Base-by-base conservation (phyloP, 2,888 invertebrate species). In the Epinotia demarniana region DNA sequence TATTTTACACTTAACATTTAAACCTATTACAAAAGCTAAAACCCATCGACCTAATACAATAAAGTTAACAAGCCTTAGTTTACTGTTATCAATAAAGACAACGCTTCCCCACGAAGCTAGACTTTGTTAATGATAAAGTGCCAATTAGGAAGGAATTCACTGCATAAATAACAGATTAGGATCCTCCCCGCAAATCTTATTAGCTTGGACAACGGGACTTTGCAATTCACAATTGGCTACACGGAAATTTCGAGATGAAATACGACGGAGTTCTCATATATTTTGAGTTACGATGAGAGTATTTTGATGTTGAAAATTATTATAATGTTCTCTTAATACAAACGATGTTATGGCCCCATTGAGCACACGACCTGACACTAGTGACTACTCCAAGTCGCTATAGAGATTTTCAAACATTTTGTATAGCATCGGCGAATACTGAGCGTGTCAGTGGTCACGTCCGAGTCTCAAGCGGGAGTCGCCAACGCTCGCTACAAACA, bases 101-200 rank as follows among this genome's bases (percentile, higher is more conserved):
- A 43, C 27, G 18, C 18, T 11, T n/a, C 39, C 60, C 69, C 58
- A 43, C 57, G 46, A 46, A 66, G 57, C 57, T 72, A 39, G 73
- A 57, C 58, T 63, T 19, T 13, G 55, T 70, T 57, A 64, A 75
- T 75, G 75, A 75, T 75, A 75, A 71, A 75, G 70, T 66, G 70
- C 64, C 75, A 75, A 75, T 75, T 75, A 75, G 70, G 62, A 39
- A 49, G 64, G 75, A 66, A 75, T 71, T 75, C 60, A 33, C 64
- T 75, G 75, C 75, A 75, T 75, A 75, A 75, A 75, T 58, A 66
- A 60, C 43, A 71, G 75, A 75, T 75, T 75, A 75, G 64, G 64
- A 75, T 75, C 75, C 75, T 55, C 3, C 58, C 60, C 27, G 60
- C 70, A 60, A 16, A 53, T 64, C 58, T 75, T 75, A 75, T 71